Percentiles rank a stretch among this genome's conserved stretches.
Conservation (phyloP, 1,140 invertebrate genomes). For the Psilanteris sp. region DNA sequence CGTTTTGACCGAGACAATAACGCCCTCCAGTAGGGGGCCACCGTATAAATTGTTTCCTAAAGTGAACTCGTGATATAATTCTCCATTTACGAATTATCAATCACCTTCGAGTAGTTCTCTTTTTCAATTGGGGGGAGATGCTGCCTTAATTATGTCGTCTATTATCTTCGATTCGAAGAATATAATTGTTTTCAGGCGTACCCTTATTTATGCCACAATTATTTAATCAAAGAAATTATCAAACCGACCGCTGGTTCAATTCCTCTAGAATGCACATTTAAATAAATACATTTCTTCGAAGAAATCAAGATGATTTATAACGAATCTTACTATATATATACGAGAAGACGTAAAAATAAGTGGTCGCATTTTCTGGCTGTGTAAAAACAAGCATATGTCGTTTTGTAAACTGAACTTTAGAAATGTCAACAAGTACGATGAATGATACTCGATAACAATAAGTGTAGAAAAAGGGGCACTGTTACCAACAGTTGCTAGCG, state of each 20-base stretch:
- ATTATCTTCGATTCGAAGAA: too few relatives aligned
- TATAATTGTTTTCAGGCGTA: too few relatives aligned
- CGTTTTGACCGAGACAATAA: constrained; percentile 68
- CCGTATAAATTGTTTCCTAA: constrained; percentile 73
- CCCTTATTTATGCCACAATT: too few relatives aligned
- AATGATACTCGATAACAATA: constrained; percentile 43
- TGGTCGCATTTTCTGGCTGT: constrained; percentile 19
- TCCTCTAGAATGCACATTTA: too few relatives aligned
- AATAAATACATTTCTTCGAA: too few relatives aligned
- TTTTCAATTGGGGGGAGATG: constrained; percentile 39
- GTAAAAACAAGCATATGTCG: constrained; percentile 20
- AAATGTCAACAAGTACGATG: constrained; percentile 51
- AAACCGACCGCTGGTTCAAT: too few relatives aligned
- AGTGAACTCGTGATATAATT: constrained; percentile 44
- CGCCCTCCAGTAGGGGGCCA: constrained; percentile 63
- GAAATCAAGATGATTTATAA: constrained; percentile 31
- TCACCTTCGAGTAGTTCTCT: constrained; percentile 30
- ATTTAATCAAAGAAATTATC: too few relatives aligned
- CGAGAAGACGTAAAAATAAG: too few relatives aligned
- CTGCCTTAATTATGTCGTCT: constrained; percentile 23
- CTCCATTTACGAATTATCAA: constrained; percentile 54
- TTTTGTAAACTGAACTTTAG: constrained; percentile 15
- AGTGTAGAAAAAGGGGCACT: constrained; percentile 5
- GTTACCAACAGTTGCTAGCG: constrained; percentile 26
- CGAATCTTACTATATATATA: too few relatives aligned